Percentiles rank a stretch among this genome's conserved stretches.
Conservation (phyloP, 2,797 vertebrate species). For the Leuciscus waleckii region DNA sequence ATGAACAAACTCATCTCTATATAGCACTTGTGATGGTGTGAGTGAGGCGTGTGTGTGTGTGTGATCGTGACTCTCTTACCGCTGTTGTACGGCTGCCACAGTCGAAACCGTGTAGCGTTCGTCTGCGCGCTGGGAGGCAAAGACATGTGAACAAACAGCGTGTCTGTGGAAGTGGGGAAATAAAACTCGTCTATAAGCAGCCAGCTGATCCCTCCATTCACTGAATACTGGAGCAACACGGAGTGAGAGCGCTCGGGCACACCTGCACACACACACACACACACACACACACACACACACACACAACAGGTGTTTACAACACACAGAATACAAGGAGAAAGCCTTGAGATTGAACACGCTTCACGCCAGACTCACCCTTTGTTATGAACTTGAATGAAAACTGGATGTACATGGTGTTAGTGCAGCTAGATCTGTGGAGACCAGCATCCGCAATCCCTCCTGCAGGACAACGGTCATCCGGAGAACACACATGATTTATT, state of each 20-base stretch:
- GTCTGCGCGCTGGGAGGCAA: conserved; percentile 89
- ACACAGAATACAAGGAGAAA: background rate
- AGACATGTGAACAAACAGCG: conserved; percentile 92
- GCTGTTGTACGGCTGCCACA: conserved; percentile 97
- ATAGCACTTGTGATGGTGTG: background rate
- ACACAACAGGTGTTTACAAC: conserved; percentile 15
- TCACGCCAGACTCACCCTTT: conserved; percentile 82
- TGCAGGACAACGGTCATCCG: conserved; percentile 70
- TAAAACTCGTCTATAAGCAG: conserved; percentile 96
- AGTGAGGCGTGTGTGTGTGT: background rate
- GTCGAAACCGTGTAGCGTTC: conserved; percentile 92
- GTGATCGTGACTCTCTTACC: conserved; percentile 75
- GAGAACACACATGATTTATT: background rate
- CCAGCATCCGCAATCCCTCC: conserved; percentile 95
- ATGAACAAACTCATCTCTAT: background rate
- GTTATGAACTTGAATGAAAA: conserved; percentile 97
- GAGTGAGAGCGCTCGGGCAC: conserved; percentile 95
- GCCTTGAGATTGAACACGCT: background rate
- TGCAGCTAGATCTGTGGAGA: conserved; percentile 93
- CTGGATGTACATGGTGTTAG: conserved; percentile 92
- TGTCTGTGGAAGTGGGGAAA: conserved; percentile 93
- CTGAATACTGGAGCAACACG: conserved; percentile 93
- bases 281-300: background rate
- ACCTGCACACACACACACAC: conserved; percentile 72
- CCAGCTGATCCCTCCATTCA: conserved; percentile 96